A percentile compares a stretch with the other conserved stretches of the same genome.
Conservation (phyloP, 2,797 vertebrate genomes). For the Enteromius mattozi region DNA sequence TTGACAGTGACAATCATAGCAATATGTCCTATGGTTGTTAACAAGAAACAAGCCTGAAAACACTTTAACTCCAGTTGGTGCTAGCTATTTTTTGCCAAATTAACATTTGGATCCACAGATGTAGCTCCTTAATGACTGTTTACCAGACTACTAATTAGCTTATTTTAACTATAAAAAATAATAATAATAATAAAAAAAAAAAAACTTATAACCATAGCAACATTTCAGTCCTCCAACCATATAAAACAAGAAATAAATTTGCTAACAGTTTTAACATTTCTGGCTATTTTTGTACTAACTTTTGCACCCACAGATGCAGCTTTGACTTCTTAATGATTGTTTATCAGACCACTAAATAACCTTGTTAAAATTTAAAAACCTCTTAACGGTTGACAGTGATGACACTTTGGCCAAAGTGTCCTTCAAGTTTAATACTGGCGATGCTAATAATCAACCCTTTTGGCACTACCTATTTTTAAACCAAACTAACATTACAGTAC, state of each 20-base stretch:
- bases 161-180: neutral
- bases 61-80: neutral
- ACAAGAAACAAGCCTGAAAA: neutral
- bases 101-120: neutral
- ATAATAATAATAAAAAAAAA: neutral
- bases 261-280: neutral
- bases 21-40: neutral
- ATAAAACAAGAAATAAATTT: neutral
- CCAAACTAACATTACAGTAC: neutral
- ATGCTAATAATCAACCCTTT: neutral
- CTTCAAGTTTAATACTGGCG: neutral
- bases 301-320: neutral
- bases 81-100: neutral
- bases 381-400: too few relatives aligned
- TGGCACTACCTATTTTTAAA: neutral
- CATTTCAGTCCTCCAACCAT: neutral
- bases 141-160: neutral
- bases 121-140: neutral
- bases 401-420: neutral
- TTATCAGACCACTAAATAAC: neutral
- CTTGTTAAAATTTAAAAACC: neutral
- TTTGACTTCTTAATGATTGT: neutral
- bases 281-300: neutral
- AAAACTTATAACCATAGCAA: neutral
- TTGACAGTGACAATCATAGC: neutral